Evolutionary conservation across 2,888 invertebrate species (phyloP).

Genomic region (Meiosimyza decipiens): DNA sequence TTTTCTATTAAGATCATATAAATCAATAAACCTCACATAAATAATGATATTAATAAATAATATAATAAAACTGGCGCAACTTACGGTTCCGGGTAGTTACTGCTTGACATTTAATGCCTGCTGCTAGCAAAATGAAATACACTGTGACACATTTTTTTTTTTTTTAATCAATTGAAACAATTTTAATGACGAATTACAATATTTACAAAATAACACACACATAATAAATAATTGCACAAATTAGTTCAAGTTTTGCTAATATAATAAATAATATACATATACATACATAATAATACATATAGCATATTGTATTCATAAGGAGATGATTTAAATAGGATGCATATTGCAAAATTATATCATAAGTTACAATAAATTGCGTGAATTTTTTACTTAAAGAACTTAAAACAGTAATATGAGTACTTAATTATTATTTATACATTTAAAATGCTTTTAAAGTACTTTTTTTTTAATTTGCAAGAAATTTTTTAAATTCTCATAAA

Average conservation of each 20-base stretch:
- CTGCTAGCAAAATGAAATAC: too few relatives aligned
- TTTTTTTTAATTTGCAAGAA: too few relatives aligned
- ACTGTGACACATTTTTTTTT: constrained; percentile 8
- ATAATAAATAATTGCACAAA: constrained; percentile 66
- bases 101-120: too few relatives aligned
- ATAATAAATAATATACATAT: constrained; percentile 16
- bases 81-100: too few relatives aligned
- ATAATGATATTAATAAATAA: too few relatives aligned
- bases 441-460: too few relatives aligned
- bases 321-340: too few relatives aligned
- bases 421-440: neutral
- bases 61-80: too few relatives aligned
- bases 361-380: neutral
- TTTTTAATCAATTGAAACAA: constrained; percentile 29
- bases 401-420: neutral
- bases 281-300: constrained; percentile 12
- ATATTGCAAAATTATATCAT: too few relatives aligned
- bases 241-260: constrained; percentile 37
- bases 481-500: neutral
- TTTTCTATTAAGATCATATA: too few relatives aligned
- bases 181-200: constrained; percentile 47
- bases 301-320: neutral
- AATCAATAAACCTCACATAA: too few relatives aligned
- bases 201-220: constrained; percentile 37
- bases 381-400: neutral